Evolutionary conservation across 1,140 invertebrate species (phyloP), one percentile per base, ranked within the genome.

Genomic region (Lasaia peninsularis): DNA sequence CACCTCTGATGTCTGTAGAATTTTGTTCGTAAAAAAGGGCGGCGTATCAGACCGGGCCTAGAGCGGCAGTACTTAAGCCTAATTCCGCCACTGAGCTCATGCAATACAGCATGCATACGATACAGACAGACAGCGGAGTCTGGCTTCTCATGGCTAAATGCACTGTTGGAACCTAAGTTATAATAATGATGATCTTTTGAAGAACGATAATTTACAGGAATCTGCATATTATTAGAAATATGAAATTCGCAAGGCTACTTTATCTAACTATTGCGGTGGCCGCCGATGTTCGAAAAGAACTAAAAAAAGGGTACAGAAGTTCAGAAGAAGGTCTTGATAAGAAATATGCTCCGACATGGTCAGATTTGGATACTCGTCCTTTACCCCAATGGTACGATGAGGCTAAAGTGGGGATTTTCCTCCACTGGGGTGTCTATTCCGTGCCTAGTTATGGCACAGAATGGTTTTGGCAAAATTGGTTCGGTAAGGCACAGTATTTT

Each of bases 401-500:
- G 51, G 94, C 93, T 0, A 98, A 98, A 89, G 91, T 98, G 65
- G 97, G 97, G 12, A 97, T 98, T 60, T 98, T 98, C 75, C 89
- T 98, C 33, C 97, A 98, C 71, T 98, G 97, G 95, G 97, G 97
- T 2, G 94, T 98, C 0, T 98, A 94, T 73, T 94, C 95, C 0
- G 97, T 98, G 0, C 97, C 97, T 0, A 94, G 94, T 63, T 95
- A 93, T 81, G 92, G 92, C 0, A 93, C 93, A 0, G 96, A 97
- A 90, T 98, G 96, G 96, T 97, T 97, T 83, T 97, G 96, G 96
- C 90, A 83, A 1, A 90, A 94, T 74, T 96, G 94, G 94, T 91
- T 91, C 91, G 89, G 93, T 94, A 90, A 16, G 12, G 11, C 16
- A 69, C n/a, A n/a, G n/a, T n/a, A n/a, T 50, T 61, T 44, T 52